phyloP scores from a whole-genome alignment of 1,140 invertebrate species.

The Heterodera carotae region DNA sequence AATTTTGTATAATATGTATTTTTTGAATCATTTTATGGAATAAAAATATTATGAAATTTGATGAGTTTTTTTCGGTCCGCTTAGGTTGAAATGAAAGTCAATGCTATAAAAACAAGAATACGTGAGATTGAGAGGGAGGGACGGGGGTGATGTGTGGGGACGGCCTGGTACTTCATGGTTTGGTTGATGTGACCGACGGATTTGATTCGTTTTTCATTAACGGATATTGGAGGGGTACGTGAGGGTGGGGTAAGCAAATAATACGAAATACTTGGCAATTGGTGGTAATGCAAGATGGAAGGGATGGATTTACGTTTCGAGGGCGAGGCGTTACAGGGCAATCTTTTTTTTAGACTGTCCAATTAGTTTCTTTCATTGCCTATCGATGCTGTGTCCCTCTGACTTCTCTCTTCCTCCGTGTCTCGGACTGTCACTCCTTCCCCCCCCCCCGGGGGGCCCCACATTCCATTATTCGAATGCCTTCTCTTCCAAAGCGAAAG shows the following conservation, averaged over 20 bases:
- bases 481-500: background rate
- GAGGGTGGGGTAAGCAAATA: background rate
- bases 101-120: conserved; percentile 1
- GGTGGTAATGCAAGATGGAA: too few relatives aligned
- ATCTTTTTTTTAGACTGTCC: too few relatives aligned
- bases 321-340: too few relatives aligned
- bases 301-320: too few relatives aligned
- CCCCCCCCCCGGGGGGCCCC: background rate
- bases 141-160: too few relatives aligned
- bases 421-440: background rate
- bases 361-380: too few relatives aligned
- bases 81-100: background rate
- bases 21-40: too few relatives aligned
- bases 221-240: too few relatives aligned
- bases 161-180: background rate
- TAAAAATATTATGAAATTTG: too few relatives aligned
- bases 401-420: background rate
- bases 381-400: too few relatives aligned
- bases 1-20: too few relatives aligned
- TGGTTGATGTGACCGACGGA: background rate
- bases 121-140: background rate
- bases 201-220: background rate
- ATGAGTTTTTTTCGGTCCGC: background rate
- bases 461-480: background rate
- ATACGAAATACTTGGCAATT: background rate